These are phyloP conservation scores for Caenorhabditis inopinata DNA, from an alignment of 1,140 invertebrate genomes.

Conservation along the genomic window DNA sequence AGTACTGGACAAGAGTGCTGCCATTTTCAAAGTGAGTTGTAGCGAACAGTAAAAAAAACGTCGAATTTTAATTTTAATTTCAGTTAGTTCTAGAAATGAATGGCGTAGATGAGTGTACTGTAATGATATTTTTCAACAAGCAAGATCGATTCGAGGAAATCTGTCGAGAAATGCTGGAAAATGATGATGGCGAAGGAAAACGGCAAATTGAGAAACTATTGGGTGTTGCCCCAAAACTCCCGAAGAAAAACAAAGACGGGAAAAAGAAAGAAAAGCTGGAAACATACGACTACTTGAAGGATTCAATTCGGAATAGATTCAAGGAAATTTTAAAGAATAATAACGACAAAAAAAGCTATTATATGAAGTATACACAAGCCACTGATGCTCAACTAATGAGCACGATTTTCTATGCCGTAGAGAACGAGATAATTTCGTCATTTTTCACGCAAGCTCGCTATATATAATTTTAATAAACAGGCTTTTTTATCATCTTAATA, in stretches of 20 bases:
- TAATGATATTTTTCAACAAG: conserved; percentile 61
- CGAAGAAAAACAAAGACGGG: background rate
- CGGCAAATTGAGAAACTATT: conserved; percentile 22
- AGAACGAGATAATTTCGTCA: conserved; percentile 44
- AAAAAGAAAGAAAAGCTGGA: conserved; percentile 31
- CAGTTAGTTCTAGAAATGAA: conserved; percentile 51
- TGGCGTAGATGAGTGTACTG: conserved; percentile 54
- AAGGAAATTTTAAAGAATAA: conserved; percentile 41
- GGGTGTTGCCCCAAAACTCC: background rate
- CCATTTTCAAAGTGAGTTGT: conserved; percentile 38
- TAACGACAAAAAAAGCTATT: conserved; percentile 8
- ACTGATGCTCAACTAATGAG: conserved; percentile 59
- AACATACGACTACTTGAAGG: conserved; percentile 43
- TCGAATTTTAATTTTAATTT: background rate
- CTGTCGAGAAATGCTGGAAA: conserved; percentile 32
- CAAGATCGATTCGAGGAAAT: conserved; percentile 50
- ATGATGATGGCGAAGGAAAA: conserved; percentile 25
- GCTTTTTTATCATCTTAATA: background rate
- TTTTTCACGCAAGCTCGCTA: conserved; percentile 17
- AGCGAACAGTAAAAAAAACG: background rate
- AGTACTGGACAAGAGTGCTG: conserved; percentile 54
- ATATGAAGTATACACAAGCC: conserved; percentile 55
- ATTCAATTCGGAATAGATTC: conserved; percentile 50
- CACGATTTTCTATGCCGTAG: conserved; percentile 53
- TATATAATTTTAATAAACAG: background rate